These are phyloP conservation scores for Eurystomus glaucurus DNA, from an alignment of 2,797 vertebrate genomes.

Conservation along the genomic window DNA sequence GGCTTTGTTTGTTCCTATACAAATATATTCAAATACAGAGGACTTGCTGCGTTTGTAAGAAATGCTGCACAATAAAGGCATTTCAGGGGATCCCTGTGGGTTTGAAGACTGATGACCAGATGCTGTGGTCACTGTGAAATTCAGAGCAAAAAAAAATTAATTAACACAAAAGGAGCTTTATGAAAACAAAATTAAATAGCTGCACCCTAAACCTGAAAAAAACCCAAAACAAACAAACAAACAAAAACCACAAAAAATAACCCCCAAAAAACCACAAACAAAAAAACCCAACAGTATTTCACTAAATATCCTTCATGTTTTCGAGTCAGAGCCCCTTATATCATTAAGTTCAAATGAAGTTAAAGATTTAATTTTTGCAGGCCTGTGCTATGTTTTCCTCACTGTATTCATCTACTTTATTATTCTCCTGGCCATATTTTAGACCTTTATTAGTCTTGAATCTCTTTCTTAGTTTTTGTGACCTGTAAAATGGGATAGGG, in stretches of 20 bases:
- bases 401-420: neutral
- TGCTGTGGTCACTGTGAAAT: neutral
- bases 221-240: neutral
- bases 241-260: too few species aligned
- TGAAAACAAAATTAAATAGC: neutral
- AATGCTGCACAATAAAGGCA: neutral
- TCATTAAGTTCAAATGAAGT: neutral
- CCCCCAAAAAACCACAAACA: too few species aligned
- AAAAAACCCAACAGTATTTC: neutral
- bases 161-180: neutral
- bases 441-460: neutral
- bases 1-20: neutral
- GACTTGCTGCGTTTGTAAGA: neutral
- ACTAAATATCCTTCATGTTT: neutral
- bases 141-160: neutral
- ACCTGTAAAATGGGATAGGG: neutral
- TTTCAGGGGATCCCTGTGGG: neutral
- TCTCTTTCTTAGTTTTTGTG: constrained; percentile 9
- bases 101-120: neutral
- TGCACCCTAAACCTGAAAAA: neutral
- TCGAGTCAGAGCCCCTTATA: neutral
- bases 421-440: neutral
- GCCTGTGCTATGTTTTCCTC: neutral
- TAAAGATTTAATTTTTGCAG: neutral
- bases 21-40: neutral